These are phyloP conservation scores for Platygyra sinensis DNA, from an alignment of 64 coral and sea anemone species.

Conservation along the genomic window DNA sequence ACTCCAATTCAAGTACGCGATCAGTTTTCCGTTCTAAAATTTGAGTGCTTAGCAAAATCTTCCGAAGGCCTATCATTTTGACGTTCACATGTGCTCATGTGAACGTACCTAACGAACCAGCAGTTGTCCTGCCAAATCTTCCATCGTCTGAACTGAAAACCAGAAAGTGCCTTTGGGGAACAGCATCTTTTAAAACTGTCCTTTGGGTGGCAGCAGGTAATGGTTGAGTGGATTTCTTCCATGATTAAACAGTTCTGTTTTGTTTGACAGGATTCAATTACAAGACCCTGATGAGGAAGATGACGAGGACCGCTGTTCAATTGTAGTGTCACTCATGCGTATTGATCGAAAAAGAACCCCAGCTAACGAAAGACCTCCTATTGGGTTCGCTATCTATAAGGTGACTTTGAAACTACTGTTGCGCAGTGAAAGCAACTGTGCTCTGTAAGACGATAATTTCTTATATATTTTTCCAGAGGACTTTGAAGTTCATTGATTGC, in stretches of 20 bases:
- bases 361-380: constrained; percentile 44
- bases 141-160: too few relatives aligned
- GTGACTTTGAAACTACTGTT: not conserved
- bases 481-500: not conserved
- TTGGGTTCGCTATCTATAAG: constrained; percentile 90
- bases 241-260: not conserved
- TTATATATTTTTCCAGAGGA: not conserved
- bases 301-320: constrained; percentile 49
- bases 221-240: not conserved
- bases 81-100: too few relatives aligned
- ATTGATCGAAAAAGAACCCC: constrained; percentile 71
- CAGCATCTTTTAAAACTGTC: too few relatives aligned
- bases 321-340: constrained; percentile 77
- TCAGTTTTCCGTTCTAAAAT: too few relatives aligned
- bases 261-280: constrained; percentile 45
- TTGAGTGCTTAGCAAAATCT: too few relatives aligned
- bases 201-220: too few relatives aligned
- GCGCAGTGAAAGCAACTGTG: not conserved
- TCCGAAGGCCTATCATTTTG: too few relatives aligned
- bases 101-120: too few relatives aligned
- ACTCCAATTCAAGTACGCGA: too few relatives aligned
- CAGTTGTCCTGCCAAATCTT: too few relatives aligned
- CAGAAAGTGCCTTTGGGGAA: too few relatives aligned
- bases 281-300: constrained; percentile 70
- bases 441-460: too few relatives aligned